A percentile compares a stretch with the other conserved stretches of the same genome.
These are phyloP conservation scores for Autographa pulchrina DNA, from an alignment of 2,888 invertebrate species.

Conservation along the genomic window DNA sequence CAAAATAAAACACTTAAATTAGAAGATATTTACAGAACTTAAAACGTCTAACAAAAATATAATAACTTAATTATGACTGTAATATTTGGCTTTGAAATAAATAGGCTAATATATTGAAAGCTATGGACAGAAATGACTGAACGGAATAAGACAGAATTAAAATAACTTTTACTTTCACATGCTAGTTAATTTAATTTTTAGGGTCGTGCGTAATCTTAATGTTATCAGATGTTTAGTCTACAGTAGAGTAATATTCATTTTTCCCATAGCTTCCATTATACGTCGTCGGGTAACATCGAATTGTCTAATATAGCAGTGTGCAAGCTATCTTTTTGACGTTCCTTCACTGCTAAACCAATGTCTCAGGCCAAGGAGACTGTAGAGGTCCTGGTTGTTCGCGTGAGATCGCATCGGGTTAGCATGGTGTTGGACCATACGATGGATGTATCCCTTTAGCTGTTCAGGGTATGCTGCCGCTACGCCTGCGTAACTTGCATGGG, in stretches of 20 bases:
- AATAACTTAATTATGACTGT: conserved; percentile 87
- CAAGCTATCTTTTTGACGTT: conserved; percentile 85
- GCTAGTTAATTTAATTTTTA: conserved; percentile 19
- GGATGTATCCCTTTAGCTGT: conserved; percentile 75
- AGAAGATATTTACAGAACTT: conserved; percentile 86
- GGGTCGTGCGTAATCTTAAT: conserved; percentile 30
- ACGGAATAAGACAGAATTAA: conserved; percentile 26
- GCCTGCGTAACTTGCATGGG: conserved; percentile 68
- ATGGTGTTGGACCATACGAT: conserved; percentile 73
- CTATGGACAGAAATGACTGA: conserved; percentile 73
- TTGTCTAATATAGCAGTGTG: conserved; percentile 74
- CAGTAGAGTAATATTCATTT: conserved; percentile 60
- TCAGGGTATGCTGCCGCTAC: conserved; percentile 72
- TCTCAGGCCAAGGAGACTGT: conserved; percentile 83
- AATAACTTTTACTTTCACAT: conserved; percentile 15
- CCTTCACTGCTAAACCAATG: conserved; percentile 87
- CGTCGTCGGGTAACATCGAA: conserved; percentile 88
- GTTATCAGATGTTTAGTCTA: conserved; percentile 45
- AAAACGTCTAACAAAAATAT: conserved; percentile 83
- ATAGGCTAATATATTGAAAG: conserved; percentile 88
- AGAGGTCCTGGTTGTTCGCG: conserved; percentile 80
- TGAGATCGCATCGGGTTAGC: conserved; percentile 72
- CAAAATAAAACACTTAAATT: conserved; percentile 84
- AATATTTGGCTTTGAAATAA: conserved; percentile 89
- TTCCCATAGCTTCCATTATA: conserved; percentile 87